These are phyloP conservation scores for Brachynemurus nebulosus DNA, from an alignment of 2,888 invertebrate genomes.

Conservation along the genomic window DNA sequence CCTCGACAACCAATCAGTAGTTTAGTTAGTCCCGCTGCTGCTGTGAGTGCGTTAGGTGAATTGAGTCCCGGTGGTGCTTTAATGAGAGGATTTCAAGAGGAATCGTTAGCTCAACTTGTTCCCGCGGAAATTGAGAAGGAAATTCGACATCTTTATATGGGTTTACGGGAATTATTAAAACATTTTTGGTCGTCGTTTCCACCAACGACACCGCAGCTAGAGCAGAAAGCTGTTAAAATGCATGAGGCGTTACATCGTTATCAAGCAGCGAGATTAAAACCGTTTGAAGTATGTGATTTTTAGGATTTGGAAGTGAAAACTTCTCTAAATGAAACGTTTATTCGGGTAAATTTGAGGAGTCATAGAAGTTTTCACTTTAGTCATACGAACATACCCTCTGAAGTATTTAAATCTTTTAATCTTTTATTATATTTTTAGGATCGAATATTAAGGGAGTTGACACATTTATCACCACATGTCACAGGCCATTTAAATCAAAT, in stretches of 20 bases:
- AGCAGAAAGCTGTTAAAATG: constrained; percentile 73
- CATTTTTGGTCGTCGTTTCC: constrained; percentile 96
- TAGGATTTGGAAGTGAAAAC: too few species aligned
- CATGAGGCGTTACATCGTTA: constrained; percentile 81
- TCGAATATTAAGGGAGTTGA: constrained; percentile 65
- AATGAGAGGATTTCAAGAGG: constrained; percentile 77
- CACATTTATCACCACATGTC: constrained; percentile 64
- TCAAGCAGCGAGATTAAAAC: constrained; percentile 71
- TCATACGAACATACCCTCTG: background rate
- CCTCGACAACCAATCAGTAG: constrained; percentile 40
- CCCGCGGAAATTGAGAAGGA: constrained; percentile 73
- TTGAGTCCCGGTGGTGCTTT: constrained; percentile 81
- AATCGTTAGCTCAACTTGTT: constrained; percentile 66
- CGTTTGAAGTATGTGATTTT: constrained; percentile 71
- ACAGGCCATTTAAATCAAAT: constrained; percentile 80
- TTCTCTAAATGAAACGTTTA: too few species aligned
- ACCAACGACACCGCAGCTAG: constrained; percentile 55
- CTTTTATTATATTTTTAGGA: constrained; percentile 40
- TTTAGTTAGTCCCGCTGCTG: constrained; percentile 57
- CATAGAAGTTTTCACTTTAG: constrained; percentile 8
- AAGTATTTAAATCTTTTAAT: constrained; percentile 4
- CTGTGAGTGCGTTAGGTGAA: constrained; percentile 75
- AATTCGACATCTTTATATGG: constrained; percentile 69
- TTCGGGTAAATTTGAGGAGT: too few species aligned
- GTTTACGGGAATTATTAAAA: constrained; percentile 74